These are phyloP conservation scores for Agrenia bidenticulata DNA, from an alignment of 2,888 invertebrate species.

Conservation along the genomic window DNA sequence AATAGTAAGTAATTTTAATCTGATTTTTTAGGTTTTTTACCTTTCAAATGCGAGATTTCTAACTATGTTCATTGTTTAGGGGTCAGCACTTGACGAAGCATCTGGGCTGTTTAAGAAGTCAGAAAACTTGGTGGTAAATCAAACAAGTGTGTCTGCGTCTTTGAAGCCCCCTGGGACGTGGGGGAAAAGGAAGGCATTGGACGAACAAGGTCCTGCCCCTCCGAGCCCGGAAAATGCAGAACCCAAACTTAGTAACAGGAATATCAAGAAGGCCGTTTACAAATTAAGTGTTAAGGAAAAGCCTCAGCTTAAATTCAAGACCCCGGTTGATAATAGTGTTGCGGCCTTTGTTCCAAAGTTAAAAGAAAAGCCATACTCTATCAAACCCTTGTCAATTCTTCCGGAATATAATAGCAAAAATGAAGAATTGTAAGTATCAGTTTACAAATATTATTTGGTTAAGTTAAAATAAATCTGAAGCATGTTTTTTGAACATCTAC, in stretches of 20 bases:
- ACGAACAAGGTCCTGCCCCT: background rate
- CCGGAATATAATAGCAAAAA: conserved; percentile 62
- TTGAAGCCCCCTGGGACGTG: conserved; percentile 63
- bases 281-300: conserved; percentile 56
- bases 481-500: no score
- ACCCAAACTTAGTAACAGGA: conserved; percentile 20
- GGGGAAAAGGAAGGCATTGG: conserved; percentile 58
- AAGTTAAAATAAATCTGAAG: no score
- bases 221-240: background rate
- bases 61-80: no score
- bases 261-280: conserved; percentile 47
- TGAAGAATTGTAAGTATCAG: conserved; percentile 47
- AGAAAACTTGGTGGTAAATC: conserved; percentile 54
- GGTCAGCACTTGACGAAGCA: conserved; percentile 65
- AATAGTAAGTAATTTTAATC: conserved; percentile 72
- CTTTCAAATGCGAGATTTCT: conserved; percentile 53
- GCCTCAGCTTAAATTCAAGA: conserved; percentile 82
- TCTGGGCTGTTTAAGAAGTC: conserved; percentile 64
- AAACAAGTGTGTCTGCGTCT: conserved; percentile 57
- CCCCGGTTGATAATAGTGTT: conserved; percentile 74
- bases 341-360: conserved; percentile 79
- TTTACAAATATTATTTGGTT: background rate
- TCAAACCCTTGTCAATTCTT: conserved; percentile 75
- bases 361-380: conserved; percentile 81
- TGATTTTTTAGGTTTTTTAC: conserved; percentile 49